Conservation (phyloP, 1,140 invertebrate genomes). For the Babylonia areolata region DNA sequence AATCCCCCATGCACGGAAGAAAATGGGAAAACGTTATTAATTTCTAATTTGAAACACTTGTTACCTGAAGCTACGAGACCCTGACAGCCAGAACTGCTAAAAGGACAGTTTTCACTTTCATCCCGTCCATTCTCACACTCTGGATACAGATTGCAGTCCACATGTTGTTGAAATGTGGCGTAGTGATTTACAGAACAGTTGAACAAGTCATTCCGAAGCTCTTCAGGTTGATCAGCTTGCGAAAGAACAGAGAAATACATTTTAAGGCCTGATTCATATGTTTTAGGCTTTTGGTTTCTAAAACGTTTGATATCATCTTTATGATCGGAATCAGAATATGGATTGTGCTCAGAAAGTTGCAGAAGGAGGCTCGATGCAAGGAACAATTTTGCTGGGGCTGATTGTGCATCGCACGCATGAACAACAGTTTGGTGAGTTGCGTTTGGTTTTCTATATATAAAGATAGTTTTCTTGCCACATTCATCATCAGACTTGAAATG, state of each 20-base stretch:
- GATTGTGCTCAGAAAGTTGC: no score
- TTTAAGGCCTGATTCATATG: no score
- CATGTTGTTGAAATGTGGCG: background rate
- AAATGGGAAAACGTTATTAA: background rate
- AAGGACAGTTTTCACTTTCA: conserved; percentile 19
- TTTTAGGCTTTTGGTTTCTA: no score
- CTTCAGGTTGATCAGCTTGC: background rate
- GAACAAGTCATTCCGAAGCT: background rate
- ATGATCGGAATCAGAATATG: no score
- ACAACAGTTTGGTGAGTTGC: background rate
- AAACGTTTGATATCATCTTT: no score
- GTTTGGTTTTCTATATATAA: background rate
- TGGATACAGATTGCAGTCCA: conserved; percentile 21
- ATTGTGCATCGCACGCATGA: background rate
- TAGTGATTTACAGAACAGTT: conserved; percentile 7
- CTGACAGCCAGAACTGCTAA: conserved; percentile 12
- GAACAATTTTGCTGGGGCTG: background rate
- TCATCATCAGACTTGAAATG: no score
- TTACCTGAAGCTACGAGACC: background rate
- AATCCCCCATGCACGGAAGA: background rate
- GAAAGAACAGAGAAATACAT: background rate
- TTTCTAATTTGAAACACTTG: background rate
- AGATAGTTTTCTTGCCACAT: background rate
- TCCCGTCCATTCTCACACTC: conserved; percentile 14
- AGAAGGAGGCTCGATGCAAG: background rate